These are phyloP conservation scores for Andrena minutula DNA, from an alignment of 2,888 invertebrate genomes.

Conservation along the genomic window DNA sequence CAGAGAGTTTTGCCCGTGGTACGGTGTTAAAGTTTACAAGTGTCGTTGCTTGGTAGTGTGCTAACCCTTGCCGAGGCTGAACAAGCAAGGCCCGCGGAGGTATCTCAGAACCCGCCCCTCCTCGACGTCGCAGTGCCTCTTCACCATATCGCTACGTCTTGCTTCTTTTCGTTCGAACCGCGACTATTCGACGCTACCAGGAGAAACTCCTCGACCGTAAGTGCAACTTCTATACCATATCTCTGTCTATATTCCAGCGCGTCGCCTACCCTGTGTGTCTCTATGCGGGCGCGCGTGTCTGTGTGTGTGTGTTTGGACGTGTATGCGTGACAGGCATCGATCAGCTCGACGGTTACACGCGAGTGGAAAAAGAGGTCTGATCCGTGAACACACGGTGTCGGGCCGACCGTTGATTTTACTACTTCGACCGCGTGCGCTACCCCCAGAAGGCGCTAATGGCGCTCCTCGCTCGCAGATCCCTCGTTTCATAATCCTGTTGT, in stretches of 20 bases:
- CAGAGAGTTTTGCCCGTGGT: conserved; percentile 40
- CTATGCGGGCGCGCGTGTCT: not conserved
- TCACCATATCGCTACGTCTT: conserved; percentile 71
- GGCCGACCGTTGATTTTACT: conserved; percentile 61
- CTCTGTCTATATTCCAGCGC: not conserved
- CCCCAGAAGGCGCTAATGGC: conserved; percentile 61
- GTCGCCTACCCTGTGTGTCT: not conserved
- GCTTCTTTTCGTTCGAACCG: conserved; percentile 67
- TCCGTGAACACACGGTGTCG: conserved; percentile 40
- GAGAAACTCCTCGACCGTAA: conserved; percentile 69
- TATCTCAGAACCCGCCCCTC: conserved; percentile 73
- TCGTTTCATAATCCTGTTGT: conserved; percentile 32
- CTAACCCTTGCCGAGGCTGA: conserved; percentile 66
- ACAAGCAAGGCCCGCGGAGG: conserved; percentile 73
- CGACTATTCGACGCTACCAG: conserved; percentile 64
- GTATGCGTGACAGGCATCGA: not conserved
- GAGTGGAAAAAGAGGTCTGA: conserved; percentile 26
- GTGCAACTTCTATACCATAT: conserved; percentile 28
- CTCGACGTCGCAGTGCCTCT: conserved; percentile 74
- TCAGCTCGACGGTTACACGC: not conserved
- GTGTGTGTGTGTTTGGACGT: no score
- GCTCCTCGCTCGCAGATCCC: conserved; percentile 34
- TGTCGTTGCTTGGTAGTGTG: conserved; percentile 70
- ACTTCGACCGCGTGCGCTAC: conserved; percentile 61
- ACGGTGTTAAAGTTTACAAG: conserved; percentile 65